phyloP scores from a whole-genome alignment of 2,797 vertebrate species.

The Halcyon badia region DNA sequence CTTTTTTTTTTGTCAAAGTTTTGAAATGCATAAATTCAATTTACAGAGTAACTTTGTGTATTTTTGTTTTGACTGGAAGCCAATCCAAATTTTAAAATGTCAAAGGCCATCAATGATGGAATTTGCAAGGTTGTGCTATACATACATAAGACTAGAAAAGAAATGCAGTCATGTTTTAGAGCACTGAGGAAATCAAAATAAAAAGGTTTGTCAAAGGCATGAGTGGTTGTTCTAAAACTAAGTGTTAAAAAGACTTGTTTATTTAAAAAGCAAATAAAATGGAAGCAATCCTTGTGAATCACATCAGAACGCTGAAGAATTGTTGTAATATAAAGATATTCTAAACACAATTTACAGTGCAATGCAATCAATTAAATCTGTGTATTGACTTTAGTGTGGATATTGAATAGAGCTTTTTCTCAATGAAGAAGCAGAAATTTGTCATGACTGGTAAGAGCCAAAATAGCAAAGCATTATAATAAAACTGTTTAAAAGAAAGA shows the following conservation, averaged over 20 bases:
- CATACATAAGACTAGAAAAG: rapidly evolving
- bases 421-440: slow-evolving; percentile 43
- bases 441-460: not conserved
- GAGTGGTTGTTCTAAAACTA: not conserved
- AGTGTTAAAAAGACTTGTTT: not conserved
- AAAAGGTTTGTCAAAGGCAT: not conserved
- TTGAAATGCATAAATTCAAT: not conserved
- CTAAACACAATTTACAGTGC: not conserved
- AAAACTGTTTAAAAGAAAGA: not conserved
- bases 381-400: not conserved
- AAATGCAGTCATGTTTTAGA: not conserved
- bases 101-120: rapidly evolving
- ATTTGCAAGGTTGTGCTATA: not conserved
- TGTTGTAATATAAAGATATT: not conserved
- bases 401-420: slow-evolving; percentile 1
- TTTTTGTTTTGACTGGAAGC: not conserved
- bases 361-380: not conserved
- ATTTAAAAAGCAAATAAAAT: not conserved
- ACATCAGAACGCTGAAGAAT: not conserved
- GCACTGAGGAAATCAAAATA: not conserved
- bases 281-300: not conserved
- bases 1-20: not conserved
- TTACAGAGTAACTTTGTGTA: not conserved
- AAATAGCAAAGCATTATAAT: slow-evolving; percentile 16
- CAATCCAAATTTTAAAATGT: not conserved